Conservation (phyloP, 2,888 invertebrate species). For the Actias luna region DNA sequence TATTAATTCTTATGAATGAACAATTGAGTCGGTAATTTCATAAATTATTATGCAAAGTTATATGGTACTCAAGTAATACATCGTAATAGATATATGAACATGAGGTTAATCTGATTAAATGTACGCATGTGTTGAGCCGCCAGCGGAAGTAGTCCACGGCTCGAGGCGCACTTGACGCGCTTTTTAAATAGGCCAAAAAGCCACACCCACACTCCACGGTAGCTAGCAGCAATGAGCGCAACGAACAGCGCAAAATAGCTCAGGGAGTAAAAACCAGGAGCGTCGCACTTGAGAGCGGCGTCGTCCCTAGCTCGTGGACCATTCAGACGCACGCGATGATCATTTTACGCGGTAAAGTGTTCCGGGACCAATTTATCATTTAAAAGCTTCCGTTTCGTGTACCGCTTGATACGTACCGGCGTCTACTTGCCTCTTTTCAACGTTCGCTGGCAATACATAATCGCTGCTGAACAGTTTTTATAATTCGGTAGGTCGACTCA, state of each 20-base stretch:
- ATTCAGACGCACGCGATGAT: conserved; percentile 63
- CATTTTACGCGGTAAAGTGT: conserved; percentile 73
- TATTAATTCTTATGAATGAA: neutral
- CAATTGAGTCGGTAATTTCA: neutral
- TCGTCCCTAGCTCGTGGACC: conserved; percentile 41
- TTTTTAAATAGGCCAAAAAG: conserved; percentile 40
- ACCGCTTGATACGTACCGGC: conserved; percentile 39
- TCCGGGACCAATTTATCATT: conserved; percentile 80
- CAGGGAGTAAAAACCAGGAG: conserved; percentile 54
- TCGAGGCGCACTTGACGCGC: conserved; percentile 24
- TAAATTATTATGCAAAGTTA: neutral
- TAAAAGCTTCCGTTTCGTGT: conserved; percentile 74
- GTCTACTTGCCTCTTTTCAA: conserved; percentile 57
- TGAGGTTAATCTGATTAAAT: conserved; percentile 19
- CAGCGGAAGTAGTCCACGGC: conserved; percentile 20
- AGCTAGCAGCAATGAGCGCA: conserved; percentile 27
- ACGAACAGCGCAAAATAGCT: conserved; percentile 31
- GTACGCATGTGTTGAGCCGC: conserved; percentile 18
- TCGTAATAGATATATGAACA: conserved; percentile 15
- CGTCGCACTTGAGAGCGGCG: conserved; percentile 61
- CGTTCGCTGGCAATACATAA: conserved; percentile 38
- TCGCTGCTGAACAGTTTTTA: conserved; percentile 44
- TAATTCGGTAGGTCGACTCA: conserved; percentile 20
- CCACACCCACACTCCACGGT: conserved; percentile 34
- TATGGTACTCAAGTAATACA: conserved; percentile 9